Conservation (phyloP, 1,140 invertebrate genomes). For the Chlorops oryzae region DNA sequence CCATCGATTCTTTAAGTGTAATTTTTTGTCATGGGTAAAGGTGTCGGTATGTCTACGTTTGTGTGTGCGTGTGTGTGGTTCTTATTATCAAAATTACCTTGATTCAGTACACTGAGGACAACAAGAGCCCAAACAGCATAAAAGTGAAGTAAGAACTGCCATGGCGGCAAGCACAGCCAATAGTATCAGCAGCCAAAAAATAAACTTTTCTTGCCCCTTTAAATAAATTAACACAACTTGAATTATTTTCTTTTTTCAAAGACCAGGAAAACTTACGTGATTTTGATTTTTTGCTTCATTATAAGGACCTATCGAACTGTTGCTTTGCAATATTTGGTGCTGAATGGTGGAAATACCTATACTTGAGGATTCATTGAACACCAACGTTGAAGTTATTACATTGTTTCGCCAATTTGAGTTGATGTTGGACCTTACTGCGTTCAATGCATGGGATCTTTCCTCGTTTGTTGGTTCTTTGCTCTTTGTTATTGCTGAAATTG, state of each 20-base stretch:
- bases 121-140: constrained; percentile 73
- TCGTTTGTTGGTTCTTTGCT: constrained; percentile 67
- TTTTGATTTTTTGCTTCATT: background rate
- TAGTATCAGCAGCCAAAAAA: constrained; percentile 71
- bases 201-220: constrained; percentile 64
- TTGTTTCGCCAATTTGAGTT: no score
- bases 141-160: constrained; percentile 63
- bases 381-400: constrained; percentile 67
- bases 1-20: no score
- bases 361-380: constrained; percentile 43
- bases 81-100: no score
- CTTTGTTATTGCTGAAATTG: constrained; percentile 68
- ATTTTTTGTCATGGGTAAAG: no score
- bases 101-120: constrained; percentile 74
- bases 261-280: background rate
- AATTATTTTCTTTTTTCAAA: constrained; percentile 25
- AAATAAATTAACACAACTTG: constrained; percentile 56
- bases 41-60: no score
- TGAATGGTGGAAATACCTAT: background rate
- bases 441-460: constrained; percentile 54
- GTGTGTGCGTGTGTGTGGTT: no score
- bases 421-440: constrained; percentile 29
- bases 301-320: background rate
- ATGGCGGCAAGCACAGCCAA: constrained; percentile 65
- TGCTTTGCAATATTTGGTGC: background rate